phyloP scores from a whole-genome alignment of 2,113 vertebrate genomes.

The Hylia prasina region DNA sequence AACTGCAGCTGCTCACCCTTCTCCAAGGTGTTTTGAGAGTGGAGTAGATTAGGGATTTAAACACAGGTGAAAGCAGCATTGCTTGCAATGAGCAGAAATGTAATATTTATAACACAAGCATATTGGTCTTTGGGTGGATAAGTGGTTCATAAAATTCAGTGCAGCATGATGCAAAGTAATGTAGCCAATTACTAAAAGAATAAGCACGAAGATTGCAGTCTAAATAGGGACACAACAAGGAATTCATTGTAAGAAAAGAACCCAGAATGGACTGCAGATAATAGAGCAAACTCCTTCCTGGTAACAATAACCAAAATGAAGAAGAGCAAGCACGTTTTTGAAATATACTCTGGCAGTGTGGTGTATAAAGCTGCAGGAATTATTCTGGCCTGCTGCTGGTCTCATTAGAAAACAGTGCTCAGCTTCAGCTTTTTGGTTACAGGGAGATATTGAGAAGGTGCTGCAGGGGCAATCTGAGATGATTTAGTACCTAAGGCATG shows the following conservation, averaged over 20 bases:
- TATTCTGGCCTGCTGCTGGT: neutral
- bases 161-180: slow-evolving; percentile 41
- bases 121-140: slow-evolving; percentile 37
- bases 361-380: neutral
- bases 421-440: neutral
- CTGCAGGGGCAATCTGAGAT: neutral
- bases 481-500: neutral
- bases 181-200: slow-evolving; percentile 27
- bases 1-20: slow-evolving; percentile 7
- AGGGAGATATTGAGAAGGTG: neutral
- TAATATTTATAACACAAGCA: slow-evolving; percentile 54
- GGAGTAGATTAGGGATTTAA: slow-evolving; percentile 43
- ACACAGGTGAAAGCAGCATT: slow-evolving; percentile 35
- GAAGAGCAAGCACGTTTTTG: slow-evolving; percentile 9
- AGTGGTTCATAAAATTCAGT: slow-evolving; percentile 51
- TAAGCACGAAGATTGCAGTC: slow-evolving; percentile 36
- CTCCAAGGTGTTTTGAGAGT: neutral
- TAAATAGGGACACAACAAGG: slow-evolving; percentile 9
- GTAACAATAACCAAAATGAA: neutral
- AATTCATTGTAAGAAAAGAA: neutral
- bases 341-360: neutral
- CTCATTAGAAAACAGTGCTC: neutral
- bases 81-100: slow-evolving; percentile 25
- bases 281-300: slow-evolving; percentile 14
- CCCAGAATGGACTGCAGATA: neutral